Evolutionary conservation across 2,113 vertebrate genomes (phyloP), one percentile per base, ranked within the genome.

Genomic region (Ursus arctos): DNA sequence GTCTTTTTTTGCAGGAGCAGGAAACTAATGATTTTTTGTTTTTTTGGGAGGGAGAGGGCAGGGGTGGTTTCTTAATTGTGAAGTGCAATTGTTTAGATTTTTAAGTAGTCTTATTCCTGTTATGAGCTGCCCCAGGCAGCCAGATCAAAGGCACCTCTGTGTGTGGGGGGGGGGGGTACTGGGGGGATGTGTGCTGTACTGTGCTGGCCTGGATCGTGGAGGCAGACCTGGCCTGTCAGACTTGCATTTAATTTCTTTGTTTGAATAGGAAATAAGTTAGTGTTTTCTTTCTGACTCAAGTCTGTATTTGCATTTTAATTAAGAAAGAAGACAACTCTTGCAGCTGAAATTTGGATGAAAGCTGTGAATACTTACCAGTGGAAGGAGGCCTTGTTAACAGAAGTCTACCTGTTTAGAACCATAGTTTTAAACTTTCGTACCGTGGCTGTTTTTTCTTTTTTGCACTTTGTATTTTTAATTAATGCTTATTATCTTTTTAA

Each of bases 161-260:
- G 1, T 0, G 43, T n/a, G 72, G 82, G 59, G 71, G 80, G 71
- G 80, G 57, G 71, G 72, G 65, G 59, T 43, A 36, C 36, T 51
- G 72, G 49, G 47, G 24, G 65, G n/a, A 24, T 59, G 14, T 33
- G 93, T 5, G 4, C 43, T 43, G 43, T 43, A 43, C 33, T 96
- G 51, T 98, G 96, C 91, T 97, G 91, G 96, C 88, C 95, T 97
- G 88, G 89, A 97, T 98, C 97, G 97, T 98, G 91, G 91, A 97
- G 98, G 98, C 94, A 98, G 97, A 96, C 26, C 24, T 47, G 67
- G 86, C 95, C 95, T 98, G 94, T 96, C 96, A 96, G 98, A 98
- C 83, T 96, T 98, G 97, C 91, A 96, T 97, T 98, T 98, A 97
- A 98, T 98, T 99, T 98, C 93, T 97, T 98, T 98, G 97, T 98